phyloP scores from a whole-genome alignment of 2,797 vertebrate genomes.

The Petrocephalus schoutedeni region DNA sequence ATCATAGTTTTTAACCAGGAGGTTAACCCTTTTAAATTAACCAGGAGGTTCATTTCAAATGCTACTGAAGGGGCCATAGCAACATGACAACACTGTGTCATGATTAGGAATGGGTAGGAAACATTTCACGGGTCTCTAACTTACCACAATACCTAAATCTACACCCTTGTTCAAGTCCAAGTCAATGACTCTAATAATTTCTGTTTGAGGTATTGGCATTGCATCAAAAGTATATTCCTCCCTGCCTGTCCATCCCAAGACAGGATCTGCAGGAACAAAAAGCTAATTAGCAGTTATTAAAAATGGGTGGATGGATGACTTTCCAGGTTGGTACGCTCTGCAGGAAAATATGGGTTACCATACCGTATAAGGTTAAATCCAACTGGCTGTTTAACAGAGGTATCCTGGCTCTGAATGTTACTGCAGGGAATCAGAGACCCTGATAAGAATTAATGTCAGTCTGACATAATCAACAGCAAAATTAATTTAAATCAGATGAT shows the following conservation, averaged over 20 bases:
- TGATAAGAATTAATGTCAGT: not conserved
- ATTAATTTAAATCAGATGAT: slow-evolving; percentile 14
- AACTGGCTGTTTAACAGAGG: not conserved
- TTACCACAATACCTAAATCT: not conserved
- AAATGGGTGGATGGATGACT: slow-evolving; percentile 6
- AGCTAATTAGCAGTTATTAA: not conserved
- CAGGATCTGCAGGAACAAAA: not conserved
- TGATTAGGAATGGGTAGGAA: not conserved
- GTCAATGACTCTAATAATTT: not conserved
- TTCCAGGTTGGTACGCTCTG: not conserved
- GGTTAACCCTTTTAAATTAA: not conserved
- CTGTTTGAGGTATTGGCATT: not conserved
- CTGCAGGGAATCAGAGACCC: not conserved
- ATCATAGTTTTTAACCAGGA: not conserved
- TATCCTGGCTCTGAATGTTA: not conserved
- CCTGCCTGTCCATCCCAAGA: not conserved
- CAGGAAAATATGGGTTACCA: not conserved
- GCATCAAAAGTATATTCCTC: not conserved
- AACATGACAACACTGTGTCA: not conserved
- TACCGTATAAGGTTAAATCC: not conserved
- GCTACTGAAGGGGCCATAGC: not conserved
- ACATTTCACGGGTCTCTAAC: not conserved
- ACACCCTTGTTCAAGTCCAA: not conserved
- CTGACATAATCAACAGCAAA: slow-evolving; percentile 7
- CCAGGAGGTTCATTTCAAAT: not conserved